phyloP scores from a whole-genome alignment of 2,888 invertebrate species.

The Stenodera caucasica region DNA sequence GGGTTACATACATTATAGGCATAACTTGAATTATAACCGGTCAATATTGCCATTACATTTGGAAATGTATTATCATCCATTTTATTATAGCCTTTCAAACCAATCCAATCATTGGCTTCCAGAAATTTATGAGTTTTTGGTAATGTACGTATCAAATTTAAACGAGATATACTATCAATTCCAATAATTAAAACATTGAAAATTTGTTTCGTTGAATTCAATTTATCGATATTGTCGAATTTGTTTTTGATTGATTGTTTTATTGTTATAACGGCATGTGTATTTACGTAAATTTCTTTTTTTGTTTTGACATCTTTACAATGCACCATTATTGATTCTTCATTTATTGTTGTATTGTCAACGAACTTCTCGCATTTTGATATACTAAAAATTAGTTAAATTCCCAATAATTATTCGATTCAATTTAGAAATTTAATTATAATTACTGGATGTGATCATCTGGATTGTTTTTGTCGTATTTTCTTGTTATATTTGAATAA shows the following conservation, averaged over 20 bases:
- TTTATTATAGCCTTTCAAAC: constrained; percentile 58
- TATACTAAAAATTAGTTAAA: constrained; percentile 47
- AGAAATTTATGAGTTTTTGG: constrained; percentile 69
- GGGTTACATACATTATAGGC: constrained; percentile 59
- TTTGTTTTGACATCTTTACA: constrained; percentile 49
- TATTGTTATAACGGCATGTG: constrained; percentile 57
- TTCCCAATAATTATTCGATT: neutral
- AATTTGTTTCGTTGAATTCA: constrained; percentile 17
- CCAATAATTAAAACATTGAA: constrained; percentile 74
- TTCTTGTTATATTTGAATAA: constrained; percentile 44
- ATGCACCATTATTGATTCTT: constrained; percentile 59
- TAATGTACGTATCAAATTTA: constrained; percentile 78
- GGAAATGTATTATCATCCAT: constrained; percentile 88
- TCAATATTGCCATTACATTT: constrained; percentile 80
- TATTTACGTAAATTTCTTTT: constrained; percentile 57
- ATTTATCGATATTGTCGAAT: constrained; percentile 33
- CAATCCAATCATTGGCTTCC: constrained; percentile 56
- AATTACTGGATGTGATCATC: constrained; percentile 42
- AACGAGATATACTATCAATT: constrained; percentile 81
- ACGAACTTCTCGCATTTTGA: constrained; percentile 58
- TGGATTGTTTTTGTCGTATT: constrained; percentile 33
- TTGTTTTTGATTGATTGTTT: constrained; percentile 40
- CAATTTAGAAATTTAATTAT: neutral
- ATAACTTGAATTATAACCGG: constrained; percentile 51
- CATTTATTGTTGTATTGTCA: constrained; percentile 48